Evolutionary conservation across 1,140 invertebrate species (phyloP).

Genomic region (Drosophila tsacasi): DNA sequence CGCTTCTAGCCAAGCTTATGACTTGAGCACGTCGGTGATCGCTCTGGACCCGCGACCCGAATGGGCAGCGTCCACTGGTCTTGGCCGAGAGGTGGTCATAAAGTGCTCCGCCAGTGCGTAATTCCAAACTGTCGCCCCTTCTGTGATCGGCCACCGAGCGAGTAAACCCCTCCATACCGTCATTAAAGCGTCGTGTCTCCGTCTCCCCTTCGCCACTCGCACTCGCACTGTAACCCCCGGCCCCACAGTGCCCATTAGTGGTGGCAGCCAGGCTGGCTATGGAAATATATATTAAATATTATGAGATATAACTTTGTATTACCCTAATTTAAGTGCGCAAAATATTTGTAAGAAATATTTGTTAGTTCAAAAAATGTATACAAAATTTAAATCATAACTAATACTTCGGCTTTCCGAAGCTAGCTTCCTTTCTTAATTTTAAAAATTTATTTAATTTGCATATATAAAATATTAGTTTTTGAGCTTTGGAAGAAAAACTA

Average conservation of each 20-base stretch:
- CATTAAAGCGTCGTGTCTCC: conserved; percentile 11
- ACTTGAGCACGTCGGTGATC: conserved; percentile 23
- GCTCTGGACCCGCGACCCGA: conserved; percentile 3
- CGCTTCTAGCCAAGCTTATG: conserved; percentile 3
- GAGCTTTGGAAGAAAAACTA: too few species aligned
- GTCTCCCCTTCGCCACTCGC: conserved; percentile 1
- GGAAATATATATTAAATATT: neutral
- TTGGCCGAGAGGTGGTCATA: conserved; percentile 18
- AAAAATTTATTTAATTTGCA: too few species aligned
- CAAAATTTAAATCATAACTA: neutral
- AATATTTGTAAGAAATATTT: too few species aligned
- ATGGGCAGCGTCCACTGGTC: conserved; percentile 1
- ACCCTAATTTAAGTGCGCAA: too few species aligned
- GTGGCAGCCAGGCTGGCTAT: neutral
- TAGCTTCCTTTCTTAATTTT: too few species aligned
- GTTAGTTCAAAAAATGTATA: too few species aligned
- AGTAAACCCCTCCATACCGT: conserved; percentile 5
- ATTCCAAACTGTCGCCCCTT: conserved; percentile 14
- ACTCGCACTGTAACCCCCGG: conserved; percentile 18
- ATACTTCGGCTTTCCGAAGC: too few species aligned
- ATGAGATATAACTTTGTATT: too few species aligned
- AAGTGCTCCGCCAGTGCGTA: conserved; percentile 9
- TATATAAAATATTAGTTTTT: too few species aligned
- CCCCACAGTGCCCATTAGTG: neutral
- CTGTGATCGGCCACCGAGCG: too few species aligned